These are phyloP conservation scores for Colletes collaris DNA, from an alignment of 2,888 invertebrate species.

Conservation along the genomic window DNA sequence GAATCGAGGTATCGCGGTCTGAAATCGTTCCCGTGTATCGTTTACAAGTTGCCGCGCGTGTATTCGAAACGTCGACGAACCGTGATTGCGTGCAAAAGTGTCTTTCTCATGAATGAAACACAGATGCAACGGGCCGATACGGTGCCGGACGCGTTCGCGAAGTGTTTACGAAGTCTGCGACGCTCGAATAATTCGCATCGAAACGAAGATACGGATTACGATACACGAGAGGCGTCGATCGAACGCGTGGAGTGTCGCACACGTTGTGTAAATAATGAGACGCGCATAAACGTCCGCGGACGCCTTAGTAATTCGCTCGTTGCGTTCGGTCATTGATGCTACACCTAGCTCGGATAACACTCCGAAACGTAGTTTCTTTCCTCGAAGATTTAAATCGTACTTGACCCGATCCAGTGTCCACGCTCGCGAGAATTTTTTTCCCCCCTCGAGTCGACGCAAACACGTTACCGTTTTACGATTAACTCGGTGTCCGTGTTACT, in stretches of 20 bases:
- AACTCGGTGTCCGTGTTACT: not conserved
- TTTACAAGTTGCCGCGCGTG: not conserved
- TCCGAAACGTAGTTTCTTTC: no score
- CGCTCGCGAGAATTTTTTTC: not conserved
- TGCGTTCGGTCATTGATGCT: no score
- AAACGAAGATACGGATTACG: constrained; percentile 7
- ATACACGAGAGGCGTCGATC: constrained; percentile 21
- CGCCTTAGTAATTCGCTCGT: no score
- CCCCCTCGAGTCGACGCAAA: not conserved
- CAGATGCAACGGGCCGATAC: not conserved
- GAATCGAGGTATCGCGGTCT: not conserved
- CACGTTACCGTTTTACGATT: not conserved
- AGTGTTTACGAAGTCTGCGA: constrained; percentile 13
- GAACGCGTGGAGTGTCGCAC: constrained; percentile 29
- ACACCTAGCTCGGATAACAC: no score
- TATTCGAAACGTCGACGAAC: not conserved
- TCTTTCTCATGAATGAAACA: constrained; percentile 17
- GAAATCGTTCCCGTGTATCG: not conserved
- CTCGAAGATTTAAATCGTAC: no score
- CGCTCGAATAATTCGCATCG: constrained; percentile 10
- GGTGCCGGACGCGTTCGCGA: not conserved
- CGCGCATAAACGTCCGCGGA: not conserved
- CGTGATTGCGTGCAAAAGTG: not conserved
- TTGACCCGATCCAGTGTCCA: no score
- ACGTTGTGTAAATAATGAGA: constrained; percentile 11